phyloP scores from a whole-genome alignment of 2,888 invertebrate species.

The Drosophila monieri region DNA sequence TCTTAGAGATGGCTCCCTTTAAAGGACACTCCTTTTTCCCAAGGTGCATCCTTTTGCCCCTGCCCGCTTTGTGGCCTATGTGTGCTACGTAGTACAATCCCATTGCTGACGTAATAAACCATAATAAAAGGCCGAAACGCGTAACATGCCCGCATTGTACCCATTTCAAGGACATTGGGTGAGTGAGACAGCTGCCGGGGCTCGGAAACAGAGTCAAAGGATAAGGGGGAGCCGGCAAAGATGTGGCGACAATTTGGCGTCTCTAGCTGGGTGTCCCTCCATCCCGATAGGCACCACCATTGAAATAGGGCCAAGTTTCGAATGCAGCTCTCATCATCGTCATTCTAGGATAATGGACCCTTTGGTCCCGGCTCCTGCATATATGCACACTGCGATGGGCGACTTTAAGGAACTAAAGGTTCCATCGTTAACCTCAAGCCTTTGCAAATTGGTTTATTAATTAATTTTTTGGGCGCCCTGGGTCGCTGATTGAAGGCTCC shows the following conservation, averaged over 20 bases:
- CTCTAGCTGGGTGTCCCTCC: slow-evolving; percentile 12
- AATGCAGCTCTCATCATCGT: slow-evolving; percentile 10
- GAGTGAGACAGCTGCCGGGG: neutral
- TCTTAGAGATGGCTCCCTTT: too few species aligned
- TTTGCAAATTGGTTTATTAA: slow-evolving; percentile 71
- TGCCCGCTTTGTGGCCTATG: neutral
- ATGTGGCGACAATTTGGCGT: slow-evolving; percentile 44
- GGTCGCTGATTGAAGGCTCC: slow-evolving; percentile 18
- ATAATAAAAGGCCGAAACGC: slow-evolving; percentile 53
- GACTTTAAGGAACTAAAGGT: neutral
- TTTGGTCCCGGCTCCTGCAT: neutral
- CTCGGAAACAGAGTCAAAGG: neutral
- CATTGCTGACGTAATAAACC: slow-evolving; percentile 69
- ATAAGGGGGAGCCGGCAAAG: neutral
- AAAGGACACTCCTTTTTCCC: neutral
- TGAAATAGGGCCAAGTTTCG: slow-evolving; percentile 20
- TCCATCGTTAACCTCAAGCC: slow-evolving; percentile 10
- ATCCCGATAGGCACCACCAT: slow-evolving; percentile 5
- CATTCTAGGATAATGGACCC: neutral
- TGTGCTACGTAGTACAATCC: slow-evolving; percentile 14
- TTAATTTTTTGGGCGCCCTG: slow-evolving; percentile 41
- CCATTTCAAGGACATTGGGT: slow-evolving; percentile 44
- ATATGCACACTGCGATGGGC: neutral
- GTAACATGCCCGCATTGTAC: slow-evolving; percentile 57
- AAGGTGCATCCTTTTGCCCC: neutral